Conservation (phyloP, 2,797 vertebrate species). For the Xenops minutus region DNA sequence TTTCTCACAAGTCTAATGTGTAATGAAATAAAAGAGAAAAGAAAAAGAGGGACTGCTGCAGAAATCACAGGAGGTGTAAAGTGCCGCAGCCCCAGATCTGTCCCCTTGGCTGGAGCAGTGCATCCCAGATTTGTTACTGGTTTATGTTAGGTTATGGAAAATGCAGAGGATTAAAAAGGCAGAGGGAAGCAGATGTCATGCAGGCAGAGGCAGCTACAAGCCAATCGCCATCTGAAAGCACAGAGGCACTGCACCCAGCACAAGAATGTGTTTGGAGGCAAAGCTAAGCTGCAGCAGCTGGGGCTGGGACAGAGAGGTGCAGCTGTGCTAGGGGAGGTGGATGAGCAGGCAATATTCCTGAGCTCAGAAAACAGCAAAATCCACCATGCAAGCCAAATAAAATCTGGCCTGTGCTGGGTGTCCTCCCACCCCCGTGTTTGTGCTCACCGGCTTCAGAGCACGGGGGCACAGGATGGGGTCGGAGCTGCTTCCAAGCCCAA, state of each 20-base stretch:
- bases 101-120: not conserved
- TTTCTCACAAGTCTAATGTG: not conserved
- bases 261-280: conserved; percentile 51
- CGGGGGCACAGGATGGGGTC: fast-evolving
- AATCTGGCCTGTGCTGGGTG: not conserved
- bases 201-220: not conserved
- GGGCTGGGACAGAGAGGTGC: conserved; percentile 11
- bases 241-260: conserved; percentile 32
- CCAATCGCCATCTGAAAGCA: not conserved
- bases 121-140: not conserved
- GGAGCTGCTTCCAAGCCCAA: fast-evolving
- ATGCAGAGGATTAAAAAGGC: conserved; percentile 8
- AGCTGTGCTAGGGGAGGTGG: not conserved
- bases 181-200: conserved; percentile 1
- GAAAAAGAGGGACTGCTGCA: not conserved
- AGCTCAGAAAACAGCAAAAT: conserved; percentile 16
- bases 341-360: not conserved
- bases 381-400: not conserved
- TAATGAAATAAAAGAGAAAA: not conserved
- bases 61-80: not conserved
- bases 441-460: not conserved
- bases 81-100: not conserved
- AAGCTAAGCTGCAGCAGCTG: conserved; percentile 47
- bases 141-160: not conserved
- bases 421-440: not conserved